These are phyloP conservation scores for Helicoverpa assulta DNA, from an alignment of 2,888 invertebrate genomes.

Conservation along the genomic window DNA sequence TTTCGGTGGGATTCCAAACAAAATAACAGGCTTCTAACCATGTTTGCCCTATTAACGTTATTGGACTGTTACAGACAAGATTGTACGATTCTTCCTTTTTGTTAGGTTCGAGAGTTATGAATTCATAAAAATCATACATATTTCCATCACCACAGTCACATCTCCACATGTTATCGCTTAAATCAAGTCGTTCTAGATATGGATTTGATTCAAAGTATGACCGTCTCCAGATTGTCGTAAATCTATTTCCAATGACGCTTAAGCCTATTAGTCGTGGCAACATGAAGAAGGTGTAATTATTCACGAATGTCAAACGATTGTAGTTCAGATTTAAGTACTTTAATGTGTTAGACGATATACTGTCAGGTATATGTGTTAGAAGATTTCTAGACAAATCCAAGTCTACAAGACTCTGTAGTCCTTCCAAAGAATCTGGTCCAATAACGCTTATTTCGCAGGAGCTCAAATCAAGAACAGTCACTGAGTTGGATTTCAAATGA, in stretches of 20 bases:
- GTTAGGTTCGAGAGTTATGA: conserved; percentile 89
- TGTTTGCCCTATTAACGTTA: conserved; percentile 90
- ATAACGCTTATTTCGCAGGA: conserved; percentile 92
- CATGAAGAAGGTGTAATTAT: conserved; percentile 91
- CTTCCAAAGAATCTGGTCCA: conserved; percentile 89
- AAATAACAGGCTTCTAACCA: conserved; percentile 93
- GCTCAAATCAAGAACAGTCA: conserved; percentile 91
- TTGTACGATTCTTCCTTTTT: conserved; percentile 87
- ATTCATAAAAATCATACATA: conserved; percentile 91
- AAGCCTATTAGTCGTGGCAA: conserved; percentile 91
- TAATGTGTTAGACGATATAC: conserved; percentile 91
- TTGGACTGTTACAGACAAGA: conserved; percentile 92
- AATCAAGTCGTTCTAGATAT: conserved; percentile 89
- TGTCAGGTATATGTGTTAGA: conserved; percentile 91
- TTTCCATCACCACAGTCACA: conserved; percentile 92
- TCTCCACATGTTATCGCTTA: conserved; percentile 94
- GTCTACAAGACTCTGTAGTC: conserved; percentile 90
- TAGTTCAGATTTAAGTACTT: conserved; percentile 90
- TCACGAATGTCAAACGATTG: conserved; percentile 91
- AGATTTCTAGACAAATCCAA: conserved; percentile 92
- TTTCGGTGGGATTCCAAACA: conserved; percentile 89
- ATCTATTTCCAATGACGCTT: conserved; percentile 93
- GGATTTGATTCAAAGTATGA: conserved; percentile 91
- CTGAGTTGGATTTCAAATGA: conserved; percentile 89
- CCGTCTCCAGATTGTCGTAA: conserved; percentile 91